Evolutionary conservation across 2,113 vertebrate species (phyloP), one percentile per base, ranked within the genome.

Genomic region (Oreotragus oreotragus): DNA sequence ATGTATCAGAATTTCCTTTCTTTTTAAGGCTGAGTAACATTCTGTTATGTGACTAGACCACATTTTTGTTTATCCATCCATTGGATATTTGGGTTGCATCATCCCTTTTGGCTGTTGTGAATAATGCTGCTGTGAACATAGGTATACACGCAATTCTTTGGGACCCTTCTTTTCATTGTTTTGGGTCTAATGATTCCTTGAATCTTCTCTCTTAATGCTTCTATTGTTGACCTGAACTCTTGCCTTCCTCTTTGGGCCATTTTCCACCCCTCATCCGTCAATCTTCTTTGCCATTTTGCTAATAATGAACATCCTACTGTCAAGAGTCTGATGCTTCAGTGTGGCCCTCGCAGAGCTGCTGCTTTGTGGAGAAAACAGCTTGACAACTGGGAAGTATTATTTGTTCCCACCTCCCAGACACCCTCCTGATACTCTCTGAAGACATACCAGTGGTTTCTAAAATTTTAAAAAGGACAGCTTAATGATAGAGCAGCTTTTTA

Each of bases 341-440:
- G 33, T 53, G 47, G 60, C 88, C 62, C 30, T 91, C 16, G 0
- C 30, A 58, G 58, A 53, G 25, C 43, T 55, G 45, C 27, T 70
- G 51, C 30, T 39, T 36, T 21, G 3, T 81, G 33, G 76, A 77
- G 64, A 94, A 83, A 70, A 73, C 64, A n/a, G 47, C 62, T 43
- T n/a, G 89, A 15, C 36, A n/a, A 3, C 36, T 58, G 15, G 62
- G 79, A 84, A 49, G 16, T 57, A 30, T 2, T 25, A 60, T 57
- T 62, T 5, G 12, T 33, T 33, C 33, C 51, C 13, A 21, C 51
- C 12, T 90, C 70, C n/a, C 11, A 6, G 39, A 25, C 36, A 4
- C 25, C 13, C 11, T 43, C 28, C 91, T 80, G 16, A 58, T 76
- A 45, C n/a, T 84, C 88, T 45, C 62, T 94, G 33, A 95, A 90